Evolutionary conservation across 2,888 invertebrate species (phyloP).

Genomic region (Noctua fimbriata): DNA sequence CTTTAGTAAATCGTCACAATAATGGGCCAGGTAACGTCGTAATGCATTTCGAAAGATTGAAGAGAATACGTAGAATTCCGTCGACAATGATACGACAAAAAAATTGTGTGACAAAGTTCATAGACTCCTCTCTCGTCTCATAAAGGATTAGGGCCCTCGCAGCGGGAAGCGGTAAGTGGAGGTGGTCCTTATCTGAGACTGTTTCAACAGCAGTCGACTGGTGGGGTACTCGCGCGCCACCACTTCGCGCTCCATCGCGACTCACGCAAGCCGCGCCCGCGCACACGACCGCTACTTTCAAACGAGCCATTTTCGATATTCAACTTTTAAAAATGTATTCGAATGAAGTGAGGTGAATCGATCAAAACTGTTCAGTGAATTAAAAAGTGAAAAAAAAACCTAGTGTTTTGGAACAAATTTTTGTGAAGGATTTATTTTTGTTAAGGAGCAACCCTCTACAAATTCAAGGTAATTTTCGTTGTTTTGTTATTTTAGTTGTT

Average conservation of each 20-base stretch:
- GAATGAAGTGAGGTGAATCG: constrained; percentile 85
- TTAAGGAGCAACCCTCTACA: constrained; percentile 76
- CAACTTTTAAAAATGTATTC: constrained; percentile 83
- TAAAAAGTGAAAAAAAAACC: constrained; percentile 68
- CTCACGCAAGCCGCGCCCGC: constrained; percentile 82
- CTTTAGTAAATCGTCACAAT: constrained; percentile 59
- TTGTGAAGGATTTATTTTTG: constrained; percentile 80
- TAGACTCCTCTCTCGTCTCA: constrained; percentile 76
- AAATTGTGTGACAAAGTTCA: constrained; percentile 82
- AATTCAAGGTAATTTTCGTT: constrained; percentile 80
- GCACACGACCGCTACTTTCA: constrained; percentile 76
- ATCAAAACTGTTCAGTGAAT: constrained; percentile 72
- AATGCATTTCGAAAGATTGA: constrained; percentile 64
- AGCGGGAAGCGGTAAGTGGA: constrained; percentile 82
- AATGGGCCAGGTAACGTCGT: constrained; percentile 67
- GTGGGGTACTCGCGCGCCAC: constrained; percentile 79
- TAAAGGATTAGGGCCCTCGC: constrained; percentile 84
- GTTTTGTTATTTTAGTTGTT: constrained; percentile 67
- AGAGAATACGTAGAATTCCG: constrained; percentile 75
- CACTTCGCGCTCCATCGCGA: constrained; percentile 83
- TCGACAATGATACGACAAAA: constrained; percentile 73
- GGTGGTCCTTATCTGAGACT: constrained; percentile 85
- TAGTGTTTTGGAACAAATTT: constrained; percentile 74
- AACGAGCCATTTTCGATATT: constrained; percentile 71
- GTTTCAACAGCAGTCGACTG: constrained; percentile 79